Evolutionary conservation across 1,140 invertebrate genomes (phyloP).

Genomic region (Trachymyrmex septentrionalis): DNA sequence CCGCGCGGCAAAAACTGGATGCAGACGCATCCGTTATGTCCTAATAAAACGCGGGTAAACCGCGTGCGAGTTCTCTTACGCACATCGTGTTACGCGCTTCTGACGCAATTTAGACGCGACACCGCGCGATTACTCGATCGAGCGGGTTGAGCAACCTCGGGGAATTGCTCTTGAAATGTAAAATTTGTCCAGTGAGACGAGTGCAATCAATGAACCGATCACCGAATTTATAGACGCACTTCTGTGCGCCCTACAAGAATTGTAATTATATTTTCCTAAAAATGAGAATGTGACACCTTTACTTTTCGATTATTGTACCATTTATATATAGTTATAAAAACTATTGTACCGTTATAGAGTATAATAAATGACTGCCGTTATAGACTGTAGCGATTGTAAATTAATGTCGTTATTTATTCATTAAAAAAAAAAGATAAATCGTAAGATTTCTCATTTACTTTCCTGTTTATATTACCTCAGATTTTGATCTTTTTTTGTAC

Average conservation of each 20-base stretch:
- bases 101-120: conserved; percentile 17
- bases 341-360: neutral
- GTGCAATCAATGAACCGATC: neutral
- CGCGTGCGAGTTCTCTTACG: conserved; percentile 13
- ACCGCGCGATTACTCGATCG: neutral
- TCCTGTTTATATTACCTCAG: neutral
- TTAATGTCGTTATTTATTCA: neutral
- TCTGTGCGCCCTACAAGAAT: neutral
- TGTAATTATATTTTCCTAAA: neutral
- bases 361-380: neutral
- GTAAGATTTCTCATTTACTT: neutral
- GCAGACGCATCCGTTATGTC: conserved; percentile 74
- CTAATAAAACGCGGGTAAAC: conserved; percentile 63
- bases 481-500: neutral
- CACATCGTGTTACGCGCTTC: conserved; percentile 1
- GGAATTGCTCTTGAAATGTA: neutral
- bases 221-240: neutral
- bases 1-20: conserved; percentile 55
- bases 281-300: neutral
- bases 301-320: conserved; percentile 5
- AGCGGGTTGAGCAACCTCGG: neutral
- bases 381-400: no score
- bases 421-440: neutral
- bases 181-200: neutral
- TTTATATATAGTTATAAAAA: neutral